These are phyloP conservation scores for Brenthis hecate DNA, from an alignment of 2,888 invertebrate genomes.

Conservation along the genomic window DNA sequence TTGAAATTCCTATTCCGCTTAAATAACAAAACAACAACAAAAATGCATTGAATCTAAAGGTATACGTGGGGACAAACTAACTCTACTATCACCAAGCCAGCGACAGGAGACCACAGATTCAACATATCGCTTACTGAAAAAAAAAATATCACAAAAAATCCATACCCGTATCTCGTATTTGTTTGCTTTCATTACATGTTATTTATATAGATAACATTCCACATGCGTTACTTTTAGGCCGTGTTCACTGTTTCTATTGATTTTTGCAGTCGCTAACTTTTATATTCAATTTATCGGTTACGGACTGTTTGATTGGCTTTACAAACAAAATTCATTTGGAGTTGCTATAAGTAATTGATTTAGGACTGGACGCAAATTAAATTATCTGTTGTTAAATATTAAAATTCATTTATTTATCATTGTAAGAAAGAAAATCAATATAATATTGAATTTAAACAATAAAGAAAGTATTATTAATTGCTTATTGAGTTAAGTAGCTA, in stretches of 20 bases:
- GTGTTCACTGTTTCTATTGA: conserved; percentile 20
- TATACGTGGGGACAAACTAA: too few species aligned
- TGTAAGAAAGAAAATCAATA: too few species aligned
- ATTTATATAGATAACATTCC: conserved; percentile 6
- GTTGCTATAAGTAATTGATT: conserved; percentile 17
- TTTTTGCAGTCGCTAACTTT: conserved; percentile 22
- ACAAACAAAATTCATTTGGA: conserved; percentile 21
- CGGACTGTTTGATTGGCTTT: conserved; percentile 19
- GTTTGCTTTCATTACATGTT: neutral
- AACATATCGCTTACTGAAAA: neutral
- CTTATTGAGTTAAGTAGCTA: too few species aligned
- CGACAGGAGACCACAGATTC: too few species aligned
- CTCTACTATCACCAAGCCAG: too few species aligned
- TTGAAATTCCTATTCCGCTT: too few species aligned
- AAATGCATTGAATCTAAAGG: too few species aligned
- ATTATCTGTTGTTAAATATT: neutral
- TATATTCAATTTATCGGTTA: conserved; percentile 25
- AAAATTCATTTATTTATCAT: neutral
- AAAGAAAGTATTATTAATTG: too few species aligned
- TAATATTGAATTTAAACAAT: too few species aligned
- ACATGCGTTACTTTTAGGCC: conserved; percentile 3
- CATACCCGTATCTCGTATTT: too few species aligned
- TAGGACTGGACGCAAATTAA: neutral
- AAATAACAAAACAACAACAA: too few species aligned
- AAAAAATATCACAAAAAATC: neutral